Percentiles rank a stretch among this genome's conserved stretches.
phyloP scores from a whole-genome alignment of 2,797 vertebrate genomes.

The Sorex maritimensis region DNA sequence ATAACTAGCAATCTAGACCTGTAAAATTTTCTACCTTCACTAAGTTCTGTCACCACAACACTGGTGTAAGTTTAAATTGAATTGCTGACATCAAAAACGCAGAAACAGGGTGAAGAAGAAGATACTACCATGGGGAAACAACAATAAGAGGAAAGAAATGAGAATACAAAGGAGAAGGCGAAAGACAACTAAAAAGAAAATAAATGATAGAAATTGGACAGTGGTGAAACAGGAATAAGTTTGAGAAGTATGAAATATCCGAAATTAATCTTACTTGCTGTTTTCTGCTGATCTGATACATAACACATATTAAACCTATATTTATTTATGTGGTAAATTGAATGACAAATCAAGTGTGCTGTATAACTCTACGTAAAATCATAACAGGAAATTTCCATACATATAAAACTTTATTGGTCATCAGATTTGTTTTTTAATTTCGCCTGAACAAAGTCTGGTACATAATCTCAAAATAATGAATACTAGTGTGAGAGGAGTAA shows the following conservation, averaged over 20 bases:
- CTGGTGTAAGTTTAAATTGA: neutral
- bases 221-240: neutral
- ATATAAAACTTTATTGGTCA: constrained; percentile 28
- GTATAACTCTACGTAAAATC: neutral
- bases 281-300: neutral
- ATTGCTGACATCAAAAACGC: neutral
- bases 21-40: neutral
- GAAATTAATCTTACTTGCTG: neutral
- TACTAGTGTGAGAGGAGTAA: neutral
- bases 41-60: neutral
- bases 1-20: neutral
- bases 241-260: neutral
- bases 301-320: neutral
- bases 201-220: neutral
- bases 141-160: neutral
- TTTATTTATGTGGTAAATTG: constrained; percentile 9
- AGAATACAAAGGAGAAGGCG: neutral
- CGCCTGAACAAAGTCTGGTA: constrained; percentile 26
- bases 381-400: neutral
- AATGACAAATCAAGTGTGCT: neutral
- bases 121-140: neutral
- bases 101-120: constrained; percentile 6
- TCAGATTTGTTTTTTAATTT: constrained; percentile 17
- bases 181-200: neutral
- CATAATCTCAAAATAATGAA: neutral